Evolutionary conservation across 2,888 invertebrate genomes (phyloP).

Genomic region (Pyrgus malvae): DNA sequence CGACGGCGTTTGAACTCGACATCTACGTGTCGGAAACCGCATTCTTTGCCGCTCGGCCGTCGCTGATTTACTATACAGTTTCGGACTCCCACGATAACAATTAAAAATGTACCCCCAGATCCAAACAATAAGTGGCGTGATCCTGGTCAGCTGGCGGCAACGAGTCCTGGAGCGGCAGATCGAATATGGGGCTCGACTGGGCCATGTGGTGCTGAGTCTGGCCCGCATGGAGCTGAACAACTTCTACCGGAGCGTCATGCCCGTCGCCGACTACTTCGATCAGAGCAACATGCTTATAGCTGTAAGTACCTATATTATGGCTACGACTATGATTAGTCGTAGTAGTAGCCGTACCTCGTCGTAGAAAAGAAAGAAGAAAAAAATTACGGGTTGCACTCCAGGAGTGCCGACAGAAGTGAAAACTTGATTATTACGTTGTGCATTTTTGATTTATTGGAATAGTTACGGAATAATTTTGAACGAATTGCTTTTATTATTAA

Average conservation of each 20-base stretch:
- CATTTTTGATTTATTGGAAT: too few relatives aligned
- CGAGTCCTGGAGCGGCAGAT: slow-evolving; percentile 93
- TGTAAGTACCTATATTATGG: slow-evolving; percentile 48
- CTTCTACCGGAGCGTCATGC: slow-evolving; percentile 93
- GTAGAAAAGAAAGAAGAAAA: too few relatives aligned
- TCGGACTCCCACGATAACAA: not conserved
- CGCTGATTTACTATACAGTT: too few relatives aligned
- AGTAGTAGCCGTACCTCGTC: too few relatives aligned
- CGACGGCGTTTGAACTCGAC: too few relatives aligned
- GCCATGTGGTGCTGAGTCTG: slow-evolving; percentile 91
- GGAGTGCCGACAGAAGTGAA: too few relatives aligned
- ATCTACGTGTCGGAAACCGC: too few relatives aligned
- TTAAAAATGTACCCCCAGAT: slow-evolving; percentile 82
- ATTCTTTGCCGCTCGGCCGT: too few relatives aligned
- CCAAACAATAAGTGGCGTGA: slow-evolving; percentile 92
- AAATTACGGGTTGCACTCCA: too few relatives aligned
- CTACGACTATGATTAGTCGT: not conserved
- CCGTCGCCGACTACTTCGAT: slow-evolving; percentile 95
- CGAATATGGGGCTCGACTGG: slow-evolving; percentile 89
- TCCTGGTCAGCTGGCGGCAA: slow-evolving; percentile 93
- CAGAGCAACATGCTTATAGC: slow-evolving; percentile 88
- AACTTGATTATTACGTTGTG: too few relatives aligned
- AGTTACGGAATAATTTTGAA: too few relatives aligned
- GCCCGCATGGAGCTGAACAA: slow-evolving; percentile 93
- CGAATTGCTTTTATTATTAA: too few relatives aligned